phyloP scores from a whole-genome alignment of 1,140 invertebrate species.

The Riptortus pedestris region DNA sequence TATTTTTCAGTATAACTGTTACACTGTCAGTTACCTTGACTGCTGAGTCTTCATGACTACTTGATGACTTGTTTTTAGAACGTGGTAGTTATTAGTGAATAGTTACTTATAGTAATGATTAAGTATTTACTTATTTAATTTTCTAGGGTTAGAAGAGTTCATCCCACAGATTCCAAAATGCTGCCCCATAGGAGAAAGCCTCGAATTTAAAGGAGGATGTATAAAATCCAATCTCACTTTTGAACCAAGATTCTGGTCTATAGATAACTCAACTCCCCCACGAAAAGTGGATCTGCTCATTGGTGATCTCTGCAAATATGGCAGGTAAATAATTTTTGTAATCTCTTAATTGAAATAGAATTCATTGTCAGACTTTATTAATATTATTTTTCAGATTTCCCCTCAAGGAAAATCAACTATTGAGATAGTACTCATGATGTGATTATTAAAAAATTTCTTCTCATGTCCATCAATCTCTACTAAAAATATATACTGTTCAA shows the following conservation, averaged over 20 bases:
- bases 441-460: no score
- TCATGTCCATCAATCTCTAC: background rate
- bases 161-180: constrained; percentile 1
- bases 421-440: no score
- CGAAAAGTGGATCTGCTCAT: background rate
- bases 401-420: no score
- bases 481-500: no score
- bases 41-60: no score
- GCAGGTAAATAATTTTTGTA: background rate
- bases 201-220: background rate
- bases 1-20: no score
- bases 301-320: background rate
- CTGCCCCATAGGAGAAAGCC: background rate
- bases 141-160: no score
- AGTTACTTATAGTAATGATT: no score
- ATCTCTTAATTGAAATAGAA: background rate
- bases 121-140: no score
- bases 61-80: no score
- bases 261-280: background rate
- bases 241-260: background rate
- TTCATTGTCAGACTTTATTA: background rate
- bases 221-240: background rate
- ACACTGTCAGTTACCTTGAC: no score
- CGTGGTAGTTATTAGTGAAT: no score
- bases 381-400: background rate